Evolutionary conservation across 2,888 invertebrate genomes (phyloP).

Genomic region (Apodemia mormo): DNA sequence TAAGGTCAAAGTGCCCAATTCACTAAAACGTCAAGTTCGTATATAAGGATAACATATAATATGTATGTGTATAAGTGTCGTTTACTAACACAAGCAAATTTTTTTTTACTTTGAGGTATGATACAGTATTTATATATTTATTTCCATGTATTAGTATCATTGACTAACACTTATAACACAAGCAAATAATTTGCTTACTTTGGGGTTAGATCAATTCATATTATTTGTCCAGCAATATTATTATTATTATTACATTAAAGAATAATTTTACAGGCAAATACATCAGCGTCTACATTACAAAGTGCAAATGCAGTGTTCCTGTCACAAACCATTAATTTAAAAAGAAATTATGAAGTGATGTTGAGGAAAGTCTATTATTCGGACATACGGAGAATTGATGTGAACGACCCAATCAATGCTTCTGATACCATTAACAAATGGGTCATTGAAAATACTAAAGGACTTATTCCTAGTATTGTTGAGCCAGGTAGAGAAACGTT

Average conservation of each 20-base stretch:
- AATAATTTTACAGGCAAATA: slow-evolving; percentile 50
- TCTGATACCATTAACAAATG: slow-evolving; percentile 81
- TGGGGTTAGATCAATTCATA: background rate
- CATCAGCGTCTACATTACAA: slow-evolving; percentile 54
- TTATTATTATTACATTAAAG: background rate
- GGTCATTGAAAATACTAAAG: slow-evolving; percentile 79
- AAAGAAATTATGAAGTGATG: slow-evolving; percentile 64
- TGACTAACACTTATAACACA: too few species aligned
- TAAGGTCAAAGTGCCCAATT: too few species aligned
- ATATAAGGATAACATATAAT: too few species aligned
- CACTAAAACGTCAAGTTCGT: too few species aligned
- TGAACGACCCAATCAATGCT: slow-evolving; percentile 61
- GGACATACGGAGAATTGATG: slow-evolving; percentile 74
- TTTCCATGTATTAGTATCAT: too few species aligned
- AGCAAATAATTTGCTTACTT: background rate
- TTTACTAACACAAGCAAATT: too few species aligned
- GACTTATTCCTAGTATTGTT: slow-evolving; percentile 78
- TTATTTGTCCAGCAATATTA: too few species aligned
- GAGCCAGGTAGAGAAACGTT: slow-evolving; percentile 66
- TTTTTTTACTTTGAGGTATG: too few species aligned
- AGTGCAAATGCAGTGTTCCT: slow-evolving; percentile 77
- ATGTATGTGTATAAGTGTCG: too few species aligned
- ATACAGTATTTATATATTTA: too few species aligned
- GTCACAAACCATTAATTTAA: slow-evolving; percentile 60
- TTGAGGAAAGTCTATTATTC: slow-evolving; percentile 74